Conservation (phyloP, 2,113 vertebrate species). For the Hystrix brachyura region DNA sequence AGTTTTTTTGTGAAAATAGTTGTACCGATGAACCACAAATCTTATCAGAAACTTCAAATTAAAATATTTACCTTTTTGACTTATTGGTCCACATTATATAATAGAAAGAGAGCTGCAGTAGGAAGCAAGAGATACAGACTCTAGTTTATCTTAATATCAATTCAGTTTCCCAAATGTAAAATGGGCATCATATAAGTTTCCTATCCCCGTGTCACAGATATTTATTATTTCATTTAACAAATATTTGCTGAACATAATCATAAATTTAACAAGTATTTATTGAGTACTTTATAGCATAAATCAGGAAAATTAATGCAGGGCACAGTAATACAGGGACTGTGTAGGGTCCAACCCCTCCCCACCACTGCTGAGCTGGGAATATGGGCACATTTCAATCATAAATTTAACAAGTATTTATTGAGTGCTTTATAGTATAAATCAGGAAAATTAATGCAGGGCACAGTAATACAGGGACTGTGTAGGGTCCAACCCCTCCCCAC, state of each 20-base stretch:
- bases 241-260: neutral
- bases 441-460: neutral
- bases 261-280: neutral
- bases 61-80: neutral
- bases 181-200: neutral
- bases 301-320: neutral
- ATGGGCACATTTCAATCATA: too few species aligned
- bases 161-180: slow-evolving; percentile 9
- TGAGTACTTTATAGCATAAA: neutral
- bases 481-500: neutral
- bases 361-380: neutral
- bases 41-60: neutral
- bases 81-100: neutral
- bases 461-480: neutral
- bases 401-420: neutral
- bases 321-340: neutral
- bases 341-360: neutral
- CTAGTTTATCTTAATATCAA: neutral
- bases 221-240: slow-evolving; percentile 41
- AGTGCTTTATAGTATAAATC: neutral
- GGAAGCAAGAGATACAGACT: neutral
- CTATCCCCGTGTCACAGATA: neutral
- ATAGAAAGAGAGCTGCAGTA: neutral
- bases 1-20: slow-evolving; percentile 40
- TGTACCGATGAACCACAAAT: neutral